A percentile compares a stretch with the other conserved stretches of the same genome.
Evolutionary conservation across 2,113 vertebrate species (phyloP).

Genomic region (Synodontis membranacea): DNA sequence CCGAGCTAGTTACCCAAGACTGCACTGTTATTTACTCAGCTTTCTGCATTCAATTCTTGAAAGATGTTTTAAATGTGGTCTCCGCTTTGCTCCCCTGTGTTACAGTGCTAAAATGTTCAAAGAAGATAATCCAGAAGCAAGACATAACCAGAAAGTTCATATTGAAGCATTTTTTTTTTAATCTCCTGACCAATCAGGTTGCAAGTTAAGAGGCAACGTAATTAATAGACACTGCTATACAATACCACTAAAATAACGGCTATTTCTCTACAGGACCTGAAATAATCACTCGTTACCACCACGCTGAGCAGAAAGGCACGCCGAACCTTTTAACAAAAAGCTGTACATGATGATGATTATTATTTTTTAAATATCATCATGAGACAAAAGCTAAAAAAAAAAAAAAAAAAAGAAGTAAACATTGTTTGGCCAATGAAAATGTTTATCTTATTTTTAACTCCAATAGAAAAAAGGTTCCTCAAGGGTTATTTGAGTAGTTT

Average conservation of each 20-base stretch:
- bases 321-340: neutral
- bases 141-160: neutral
- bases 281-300: neutral
- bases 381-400: neutral
- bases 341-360: neutral
- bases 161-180: neutral
- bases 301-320: neutral
- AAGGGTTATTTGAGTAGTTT: neutral
- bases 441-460: neutral
- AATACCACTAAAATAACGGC: neutral
- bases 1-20: neutral
- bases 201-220: neutral
- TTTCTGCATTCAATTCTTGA: no score
- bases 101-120: no score
- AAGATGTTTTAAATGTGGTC: neutral
- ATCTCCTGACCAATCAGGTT: neutral
- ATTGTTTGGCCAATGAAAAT: neutral
- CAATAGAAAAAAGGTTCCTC: neutral
- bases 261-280: neutral
- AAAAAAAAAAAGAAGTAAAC: neutral
- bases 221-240: neutral
- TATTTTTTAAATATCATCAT: neutral
- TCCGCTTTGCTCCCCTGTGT: neutral
- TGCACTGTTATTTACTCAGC: neutral
- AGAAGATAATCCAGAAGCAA: neutral